Evolutionary conservation across 2,888 invertebrate genomes (phyloP).

Genomic region (Eristalinus sepulchralis): DNA sequence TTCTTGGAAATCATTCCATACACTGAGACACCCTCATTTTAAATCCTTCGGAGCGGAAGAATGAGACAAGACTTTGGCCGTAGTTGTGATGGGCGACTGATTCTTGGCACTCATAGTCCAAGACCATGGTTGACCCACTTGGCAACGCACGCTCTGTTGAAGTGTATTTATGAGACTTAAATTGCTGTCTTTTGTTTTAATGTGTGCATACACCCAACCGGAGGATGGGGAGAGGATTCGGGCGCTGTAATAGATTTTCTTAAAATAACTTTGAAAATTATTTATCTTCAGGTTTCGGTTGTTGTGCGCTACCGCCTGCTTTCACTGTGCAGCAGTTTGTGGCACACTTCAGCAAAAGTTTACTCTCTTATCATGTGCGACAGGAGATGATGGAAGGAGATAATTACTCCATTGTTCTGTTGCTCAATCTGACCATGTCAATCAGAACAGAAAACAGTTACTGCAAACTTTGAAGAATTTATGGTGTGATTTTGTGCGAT

Average conservation of each 20-base stretch:
- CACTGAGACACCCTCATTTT: slow-evolving; percentile 44
- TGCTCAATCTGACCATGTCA: neutral
- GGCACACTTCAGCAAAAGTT: neutral
- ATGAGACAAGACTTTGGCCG: slow-evolving; percentile 36
- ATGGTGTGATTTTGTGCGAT: neutral
- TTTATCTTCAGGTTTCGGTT: neutral
- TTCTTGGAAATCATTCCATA: slow-evolving; percentile 36
- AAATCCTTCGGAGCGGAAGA: slow-evolving; percentile 46
- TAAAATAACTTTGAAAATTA: neutral
- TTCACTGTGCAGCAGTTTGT: neutral
- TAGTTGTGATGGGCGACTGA: slow-evolving; percentile 44
- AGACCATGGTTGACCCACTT: slow-evolving; percentile 54
- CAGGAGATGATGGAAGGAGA: neutral
- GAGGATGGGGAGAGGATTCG: neutral
- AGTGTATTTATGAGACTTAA: slow-evolving; percentile 36
- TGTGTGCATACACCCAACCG: neutral
- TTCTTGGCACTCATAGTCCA: slow-evolving; percentile 53
- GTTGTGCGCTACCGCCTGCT: neutral
- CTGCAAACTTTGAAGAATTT: neutral
- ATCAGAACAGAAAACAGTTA: neutral
- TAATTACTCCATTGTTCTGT: neutral
- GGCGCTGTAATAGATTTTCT: slow-evolving; percentile 13
- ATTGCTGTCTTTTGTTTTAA: slow-evolving; percentile 38
- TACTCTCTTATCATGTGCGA: neutral
- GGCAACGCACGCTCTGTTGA: slow-evolving; percentile 37